Evolutionary conservation across 2,113 vertebrate genomes (phyloP), one percentile per base, ranked within the genome.

Genomic region (Myrmecophaga tridactyla): DNA sequence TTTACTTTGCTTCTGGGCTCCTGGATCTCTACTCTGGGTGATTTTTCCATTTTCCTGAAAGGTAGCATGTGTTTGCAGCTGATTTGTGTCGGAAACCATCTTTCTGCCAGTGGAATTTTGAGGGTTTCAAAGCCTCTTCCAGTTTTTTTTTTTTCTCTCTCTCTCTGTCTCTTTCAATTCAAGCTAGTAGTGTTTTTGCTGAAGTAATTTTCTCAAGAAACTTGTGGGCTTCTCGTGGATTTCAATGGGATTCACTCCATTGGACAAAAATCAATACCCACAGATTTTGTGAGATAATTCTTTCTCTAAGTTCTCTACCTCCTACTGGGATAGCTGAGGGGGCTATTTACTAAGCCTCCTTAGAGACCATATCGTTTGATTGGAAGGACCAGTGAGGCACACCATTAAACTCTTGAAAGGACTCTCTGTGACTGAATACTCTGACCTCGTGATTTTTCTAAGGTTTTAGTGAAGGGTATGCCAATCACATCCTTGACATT

Each of bases 111-210:
- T 78, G 23, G 56, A 36, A 65, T 67, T 5, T 23, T 65, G n/a
- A 1, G 21, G 1, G 9, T 8, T 4, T 41, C 0, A 21, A 3
- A 41, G 21, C 3, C 0, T 62, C 34, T 41, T 58, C 60, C 6
- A 13, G 11, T 69, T 92, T 56, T 2, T 23, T 36, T 1, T n/a
- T n/a, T n/a, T 58, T 48, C 69, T 36, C 29, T 67, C 17, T 58
- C 0, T 7, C 12, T 46, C 20, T 48, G 77, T 36, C 29, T 67
- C 17, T 53, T 80, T 85, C n/a, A 31, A 5, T 58, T 43, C 25
- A 85, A 75, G 31, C 7, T 48, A 25, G 1, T 20, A 39, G 18
- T 69, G 7, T 15, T 60, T 82, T 51, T n/a, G 6, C 23, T 23
- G 67, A 65, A 65, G 56, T 13, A 39, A 39, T 90, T 89, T 95